Conservation (phyloP, 2,797 vertebrate species). For the Cyclura pinguis region DNA sequence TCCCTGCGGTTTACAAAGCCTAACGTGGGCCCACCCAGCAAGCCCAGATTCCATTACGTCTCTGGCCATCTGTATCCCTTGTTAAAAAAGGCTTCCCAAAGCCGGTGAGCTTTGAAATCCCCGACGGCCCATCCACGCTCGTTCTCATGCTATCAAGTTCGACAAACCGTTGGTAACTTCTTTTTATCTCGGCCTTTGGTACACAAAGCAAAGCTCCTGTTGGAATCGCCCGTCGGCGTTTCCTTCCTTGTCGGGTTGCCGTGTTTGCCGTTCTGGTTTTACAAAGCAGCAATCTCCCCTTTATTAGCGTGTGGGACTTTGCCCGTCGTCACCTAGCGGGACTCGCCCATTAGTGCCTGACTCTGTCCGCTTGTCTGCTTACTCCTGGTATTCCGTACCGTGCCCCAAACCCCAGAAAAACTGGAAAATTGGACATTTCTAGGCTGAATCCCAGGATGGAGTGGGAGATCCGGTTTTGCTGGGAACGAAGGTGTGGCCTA, state of each 20-base stretch:
- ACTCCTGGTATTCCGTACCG: not conserved
- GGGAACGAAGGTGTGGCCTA: too few relatives aligned
- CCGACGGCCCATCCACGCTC: not conserved
- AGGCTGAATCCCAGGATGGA: too few relatives aligned
- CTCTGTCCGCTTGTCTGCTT: not conserved
- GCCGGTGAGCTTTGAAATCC: not conserved
- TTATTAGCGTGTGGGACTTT: not conserved
- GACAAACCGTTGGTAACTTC: too few relatives aligned
- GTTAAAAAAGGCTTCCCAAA: too few relatives aligned
- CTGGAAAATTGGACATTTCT: too few relatives aligned
- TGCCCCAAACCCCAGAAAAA: too few relatives aligned
- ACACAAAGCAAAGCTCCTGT: not conserved
- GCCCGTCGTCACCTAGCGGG: not conserved
- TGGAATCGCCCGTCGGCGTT: not conserved
- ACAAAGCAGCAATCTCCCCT: not conserved
- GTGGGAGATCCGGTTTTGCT: too few relatives aligned
- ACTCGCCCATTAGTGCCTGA: not conserved
- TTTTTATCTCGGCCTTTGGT: not conserved
- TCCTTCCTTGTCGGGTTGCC: not conserved
- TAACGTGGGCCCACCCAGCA: too few relatives aligned
- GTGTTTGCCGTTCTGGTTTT: not conserved
- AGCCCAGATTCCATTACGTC: too few relatives aligned
- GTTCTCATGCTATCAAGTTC: not conserved
- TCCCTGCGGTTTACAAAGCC: not conserved
- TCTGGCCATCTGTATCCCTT: too few relatives aligned